Evolutionary conservation across 1,140 invertebrate genomes (phyloP).

Genomic region (Eciton burchellii): DNA sequence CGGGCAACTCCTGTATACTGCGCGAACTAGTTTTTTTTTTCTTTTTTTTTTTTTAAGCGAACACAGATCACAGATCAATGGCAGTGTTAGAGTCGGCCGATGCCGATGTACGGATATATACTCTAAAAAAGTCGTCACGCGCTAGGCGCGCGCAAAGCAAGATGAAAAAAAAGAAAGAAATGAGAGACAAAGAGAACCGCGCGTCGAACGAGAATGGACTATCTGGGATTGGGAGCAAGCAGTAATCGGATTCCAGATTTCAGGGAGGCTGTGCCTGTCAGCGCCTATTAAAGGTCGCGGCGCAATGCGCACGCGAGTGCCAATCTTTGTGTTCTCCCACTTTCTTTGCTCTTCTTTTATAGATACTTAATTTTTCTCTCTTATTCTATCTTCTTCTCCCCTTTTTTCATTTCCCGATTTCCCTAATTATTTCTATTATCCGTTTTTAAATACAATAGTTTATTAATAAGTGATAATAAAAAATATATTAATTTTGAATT

Average conservation of each 20-base stretch:
- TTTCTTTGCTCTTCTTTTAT: slow-evolving; percentile 18
- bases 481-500: not conserved
- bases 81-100: slow-evolving; percentile 19
- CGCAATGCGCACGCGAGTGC: slow-evolving; percentile 71
- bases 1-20: slow-evolving; percentile 30
- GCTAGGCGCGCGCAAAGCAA: not conserved
- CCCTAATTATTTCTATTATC: not conserved
- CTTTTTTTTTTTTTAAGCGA: not conserved
- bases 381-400: not conserved
- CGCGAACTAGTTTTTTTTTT: not conserved
- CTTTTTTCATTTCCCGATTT: not conserved
- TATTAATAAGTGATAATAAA: not conserved
- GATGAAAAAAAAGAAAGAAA: not conserved
- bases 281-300: slow-evolving; percentile 74
- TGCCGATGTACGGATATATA: slow-evolving; percentile 14
- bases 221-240: slow-evolving; percentile 56
- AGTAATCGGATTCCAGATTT: slow-evolving; percentile 64
- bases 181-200: not conserved
- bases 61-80: slow-evolving; percentile 45
- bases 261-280: slow-evolving; percentile 75
- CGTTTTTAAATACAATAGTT: not conserved
- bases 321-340: slow-evolving; percentile 31
- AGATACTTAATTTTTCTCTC: not conserved
- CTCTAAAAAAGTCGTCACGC: not conserved
- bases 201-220: slow-evolving; percentile 52